These are phyloP conservation scores for Notothenia rossii DNA, from an alignment of 2,113 vertebrate genomes.

Conservation along the genomic window DNA sequence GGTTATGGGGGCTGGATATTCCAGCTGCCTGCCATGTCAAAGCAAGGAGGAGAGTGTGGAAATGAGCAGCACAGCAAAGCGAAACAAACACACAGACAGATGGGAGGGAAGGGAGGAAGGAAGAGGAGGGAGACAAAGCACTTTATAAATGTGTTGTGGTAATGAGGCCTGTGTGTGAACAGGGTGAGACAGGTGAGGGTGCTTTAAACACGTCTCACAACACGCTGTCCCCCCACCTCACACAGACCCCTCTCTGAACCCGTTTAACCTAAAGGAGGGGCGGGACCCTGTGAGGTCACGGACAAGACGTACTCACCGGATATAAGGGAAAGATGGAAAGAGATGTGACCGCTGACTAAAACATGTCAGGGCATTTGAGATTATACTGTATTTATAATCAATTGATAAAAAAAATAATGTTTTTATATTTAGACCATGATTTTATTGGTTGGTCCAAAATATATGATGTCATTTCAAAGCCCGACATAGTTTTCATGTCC, in stretches of 20 bases:
- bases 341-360: too few species aligned
- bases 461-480: too few species aligned
- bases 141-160: slow-evolving; percentile 62
- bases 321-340: background rate
- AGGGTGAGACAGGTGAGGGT: slow-evolving; percentile 18
- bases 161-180: slow-evolving; percentile 52
- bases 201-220: slow-evolving; percentile 14
- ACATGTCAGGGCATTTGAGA: too few species aligned
- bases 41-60: slow-evolving; percentile 55
- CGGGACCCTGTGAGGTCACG: background rate
- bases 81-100: slow-evolving; percentile 50
- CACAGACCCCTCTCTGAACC: background rate
- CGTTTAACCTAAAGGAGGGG: background rate
- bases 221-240: background rate
- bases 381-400: too few species aligned
- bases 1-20: slow-evolving; percentile 67
- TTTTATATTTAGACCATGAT: too few species aligned
- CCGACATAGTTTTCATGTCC: too few species aligned
- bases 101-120: slow-evolving; percentile 8
- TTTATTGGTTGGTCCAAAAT: too few species aligned
- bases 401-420: too few species aligned
- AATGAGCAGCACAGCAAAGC: slow-evolving; percentile 66
- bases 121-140: slow-evolving; percentile 25
- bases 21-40: slow-evolving; percentile 72
- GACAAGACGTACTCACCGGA: slow-evolving; percentile 10